Conservation (phyloP, 2,888 invertebrate species). For the Metellina segmentata region DNA sequence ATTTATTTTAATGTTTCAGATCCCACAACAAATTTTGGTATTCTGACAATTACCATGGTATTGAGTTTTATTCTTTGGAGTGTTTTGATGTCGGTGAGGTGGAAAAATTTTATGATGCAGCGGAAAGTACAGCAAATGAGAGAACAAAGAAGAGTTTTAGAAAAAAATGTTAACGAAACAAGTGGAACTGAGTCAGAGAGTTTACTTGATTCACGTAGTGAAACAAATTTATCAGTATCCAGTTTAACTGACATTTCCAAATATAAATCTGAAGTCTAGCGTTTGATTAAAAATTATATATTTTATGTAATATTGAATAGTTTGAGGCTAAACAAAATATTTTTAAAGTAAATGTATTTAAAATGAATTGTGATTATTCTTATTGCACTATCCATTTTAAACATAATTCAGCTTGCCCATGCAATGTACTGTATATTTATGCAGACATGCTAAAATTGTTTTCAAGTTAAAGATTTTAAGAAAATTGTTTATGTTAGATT, state of each 20-base stretch:
- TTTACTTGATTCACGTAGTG: neutral
- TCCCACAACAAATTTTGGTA: conserved; percentile 61
- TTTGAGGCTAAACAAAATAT: no score
- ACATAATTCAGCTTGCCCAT: no score
- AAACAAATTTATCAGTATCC: neutral
- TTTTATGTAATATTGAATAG: no score
- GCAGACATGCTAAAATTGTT: no score
- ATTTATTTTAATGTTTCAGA: conserved; percentile 24
- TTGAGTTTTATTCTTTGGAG: conserved; percentile 53
- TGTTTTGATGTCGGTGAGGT: conserved; percentile 23
- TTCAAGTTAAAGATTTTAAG: no score
- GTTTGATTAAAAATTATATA: no score
- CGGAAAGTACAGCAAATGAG: conserved; percentile 15
- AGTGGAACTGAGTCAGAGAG: neutral
- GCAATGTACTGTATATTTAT: no score
- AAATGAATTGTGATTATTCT: no score
- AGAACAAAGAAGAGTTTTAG: neutral
- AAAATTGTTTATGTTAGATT: no score
- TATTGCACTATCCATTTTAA: no score
- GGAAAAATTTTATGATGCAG: conserved; percentile 60
- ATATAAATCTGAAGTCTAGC: no score
- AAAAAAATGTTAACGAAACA: neutral
- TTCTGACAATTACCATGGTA: conserved; percentile 49
- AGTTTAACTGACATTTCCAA: neutral
- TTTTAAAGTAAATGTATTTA: no score